These are phyloP conservation scores for Craseonycteris thonglongyai DNA, from an alignment of 2,113 vertebrate species.

Conservation along the genomic window DNA sequence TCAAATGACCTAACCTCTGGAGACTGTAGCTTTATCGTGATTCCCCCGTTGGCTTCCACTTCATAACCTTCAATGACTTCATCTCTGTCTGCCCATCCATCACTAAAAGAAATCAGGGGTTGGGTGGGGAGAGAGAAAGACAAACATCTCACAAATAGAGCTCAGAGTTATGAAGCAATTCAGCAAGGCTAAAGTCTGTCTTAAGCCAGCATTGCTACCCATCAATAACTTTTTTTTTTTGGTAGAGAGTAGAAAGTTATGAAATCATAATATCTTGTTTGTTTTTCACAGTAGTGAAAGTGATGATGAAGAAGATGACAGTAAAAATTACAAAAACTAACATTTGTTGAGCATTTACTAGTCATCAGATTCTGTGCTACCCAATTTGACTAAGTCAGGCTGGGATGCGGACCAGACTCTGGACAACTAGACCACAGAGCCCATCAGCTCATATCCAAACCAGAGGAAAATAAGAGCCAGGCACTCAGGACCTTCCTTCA, in stretches of 20 bases:
- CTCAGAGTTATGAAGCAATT: neutral
- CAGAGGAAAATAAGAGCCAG: neutral
- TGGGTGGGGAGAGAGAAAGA: conserved; percentile 35
- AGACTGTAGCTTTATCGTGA: conserved; percentile 97
- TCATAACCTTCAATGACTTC: conserved; percentile 98
- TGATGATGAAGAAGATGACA: neutral
- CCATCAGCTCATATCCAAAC: neutral
- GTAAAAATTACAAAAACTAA: neutral
- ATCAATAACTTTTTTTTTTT: neutral
- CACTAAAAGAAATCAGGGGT: conserved; percentile 81
- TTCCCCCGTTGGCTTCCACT: conserved; percentile 94
- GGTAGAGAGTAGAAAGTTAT: neutral
- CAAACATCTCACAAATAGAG: conserved; percentile 47
- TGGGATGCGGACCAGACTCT: neutral
- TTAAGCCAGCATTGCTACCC: neutral
- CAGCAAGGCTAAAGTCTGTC: neutral
- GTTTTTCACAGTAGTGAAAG: neutral
- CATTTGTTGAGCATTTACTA: neutral
- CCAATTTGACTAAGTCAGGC: neutral
- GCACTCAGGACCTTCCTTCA: neutral
- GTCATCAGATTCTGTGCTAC: neutral
- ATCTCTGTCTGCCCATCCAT: conserved; percentile 98
- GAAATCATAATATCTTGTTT: neutral
- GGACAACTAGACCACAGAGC: neutral
- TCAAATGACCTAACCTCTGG: conserved; percentile 93